Percentiles rank a stretch among this genome's conserved stretches.
Conservation (phyloP, 2,113 vertebrate genomes). For the Indicator maculatus region DNA sequence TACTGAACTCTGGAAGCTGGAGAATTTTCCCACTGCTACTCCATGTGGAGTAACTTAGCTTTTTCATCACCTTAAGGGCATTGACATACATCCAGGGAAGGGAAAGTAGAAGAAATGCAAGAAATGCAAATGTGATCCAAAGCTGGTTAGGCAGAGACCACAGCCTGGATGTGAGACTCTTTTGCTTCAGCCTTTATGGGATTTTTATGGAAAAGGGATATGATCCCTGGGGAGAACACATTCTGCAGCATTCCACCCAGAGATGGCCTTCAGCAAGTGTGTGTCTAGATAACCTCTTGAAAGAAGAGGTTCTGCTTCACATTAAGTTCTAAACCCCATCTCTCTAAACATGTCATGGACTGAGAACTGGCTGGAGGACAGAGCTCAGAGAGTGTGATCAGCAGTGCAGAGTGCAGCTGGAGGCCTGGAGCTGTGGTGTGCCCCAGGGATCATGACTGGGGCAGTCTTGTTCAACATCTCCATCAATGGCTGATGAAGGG, state of each 20-base stretch:
- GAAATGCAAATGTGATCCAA: constrained; percentile 53
- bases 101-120: constrained; percentile 31
- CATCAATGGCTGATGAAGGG: too few relatives aligned
- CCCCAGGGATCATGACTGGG: too few relatives aligned
- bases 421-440: too few relatives aligned
- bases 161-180: not conserved
- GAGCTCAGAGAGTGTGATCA: too few relatives aligned
- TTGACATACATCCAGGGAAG: constrained; percentile 36
- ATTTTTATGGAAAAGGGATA: not conserved
- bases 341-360: not conserved
- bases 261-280: not conserved
- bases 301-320: not conserved
- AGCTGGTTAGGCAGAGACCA: not conserved
- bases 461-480: too few relatives aligned
- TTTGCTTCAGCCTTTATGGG: not conserved
- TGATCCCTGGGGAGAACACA: not conserved
- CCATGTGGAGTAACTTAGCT: constrained; percentile 48
- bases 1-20: not conserved
- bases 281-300: not conserved
- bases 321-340: not conserved
- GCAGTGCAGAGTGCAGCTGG: too few relatives aligned
- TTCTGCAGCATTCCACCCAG: not conserved
- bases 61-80: constrained; percentile 63
- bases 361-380: too few relatives aligned
- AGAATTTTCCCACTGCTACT: constrained; percentile 17